Conservation (phyloP, 2,113 vertebrate genomes). For the Spermophilus dauricus region DNA sequence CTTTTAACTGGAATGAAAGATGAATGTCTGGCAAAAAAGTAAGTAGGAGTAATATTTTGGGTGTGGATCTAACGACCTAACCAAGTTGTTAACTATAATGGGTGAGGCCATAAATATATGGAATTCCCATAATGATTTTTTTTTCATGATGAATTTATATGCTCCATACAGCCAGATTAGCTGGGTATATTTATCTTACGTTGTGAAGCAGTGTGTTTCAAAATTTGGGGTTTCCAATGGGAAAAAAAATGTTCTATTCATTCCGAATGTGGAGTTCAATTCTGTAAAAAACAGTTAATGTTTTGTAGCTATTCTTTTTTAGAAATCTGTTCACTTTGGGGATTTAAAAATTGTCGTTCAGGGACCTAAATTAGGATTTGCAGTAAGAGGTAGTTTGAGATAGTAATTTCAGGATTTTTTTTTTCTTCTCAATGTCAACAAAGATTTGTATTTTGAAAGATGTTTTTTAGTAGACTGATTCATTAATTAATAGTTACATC, state of each 20-base stretch:
- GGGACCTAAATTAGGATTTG: neutral
- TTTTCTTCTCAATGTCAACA: neutral
- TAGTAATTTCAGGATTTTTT: neutral
- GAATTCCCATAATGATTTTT: slow-evolving; percentile 35
- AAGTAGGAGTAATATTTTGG: slow-evolving; percentile 59
- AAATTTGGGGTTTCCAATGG: neutral
- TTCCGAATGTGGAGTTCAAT: neutral
- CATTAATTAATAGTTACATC: slow-evolving; percentile 34
- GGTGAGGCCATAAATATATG: neutral
- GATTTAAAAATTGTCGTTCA: slow-evolving; percentile 42
- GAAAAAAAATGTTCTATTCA: neutral
- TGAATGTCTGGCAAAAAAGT: slow-evolving; percentile 67
- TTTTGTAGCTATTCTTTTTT: neutral
- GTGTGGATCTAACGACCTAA: slow-evolving; percentile 55
- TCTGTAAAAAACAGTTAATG: neutral
- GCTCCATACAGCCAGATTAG: neutral
- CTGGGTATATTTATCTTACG: neutral
- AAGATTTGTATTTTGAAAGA: slow-evolving; percentile 40
- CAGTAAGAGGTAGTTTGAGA: neutral
- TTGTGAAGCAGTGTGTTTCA: neutral
- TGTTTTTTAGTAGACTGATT: neutral
- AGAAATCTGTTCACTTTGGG: neutral
- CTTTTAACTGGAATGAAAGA: slow-evolving; percentile 41
- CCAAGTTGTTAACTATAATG: slow-evolving; percentile 50
- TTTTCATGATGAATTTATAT: neutral